Conservation (phyloP, 1,140 invertebrate species). For the Anastrepha ludens region DNA sequence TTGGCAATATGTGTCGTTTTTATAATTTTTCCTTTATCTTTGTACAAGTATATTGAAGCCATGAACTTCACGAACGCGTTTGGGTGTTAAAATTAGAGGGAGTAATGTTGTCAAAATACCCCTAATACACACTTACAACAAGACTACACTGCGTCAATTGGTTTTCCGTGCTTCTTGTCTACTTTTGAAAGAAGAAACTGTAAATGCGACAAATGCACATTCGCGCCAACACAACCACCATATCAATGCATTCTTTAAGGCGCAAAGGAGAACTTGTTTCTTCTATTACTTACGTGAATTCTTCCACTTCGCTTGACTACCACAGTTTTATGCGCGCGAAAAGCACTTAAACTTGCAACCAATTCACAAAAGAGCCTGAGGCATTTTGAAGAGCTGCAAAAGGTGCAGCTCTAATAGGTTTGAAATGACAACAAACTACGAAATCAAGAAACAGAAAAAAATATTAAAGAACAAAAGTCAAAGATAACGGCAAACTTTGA, state of each 20-base stretch:
- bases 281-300: not conserved
- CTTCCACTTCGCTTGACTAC: not conserved
- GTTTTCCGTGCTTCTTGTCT: not conserved
- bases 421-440: constrained; percentile 6
- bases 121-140: too few species aligned
- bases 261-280: not conserved
- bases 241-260: not conserved
- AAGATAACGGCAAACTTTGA: constrained; percentile 15
- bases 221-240: not conserved
- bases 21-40: too few species aligned
- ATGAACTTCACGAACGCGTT: too few species aligned
- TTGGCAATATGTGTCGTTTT: too few species aligned
- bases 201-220: not conserved
- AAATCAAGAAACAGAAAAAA: not conserved
- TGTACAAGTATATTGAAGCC: too few species aligned
- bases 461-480: constrained; percentile 2
- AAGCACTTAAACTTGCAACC: constrained; percentile 29
- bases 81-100: too few species aligned
- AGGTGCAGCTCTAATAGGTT: not conserved
- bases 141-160: too few species aligned
- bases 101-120: too few species aligned
- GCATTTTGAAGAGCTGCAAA: not conserved
- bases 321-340: not conserved
- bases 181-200: not conserved
- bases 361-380: constrained; percentile 17